Evolutionary conservation across 2,113 vertebrate genomes (phyloP), one percentile per base, ranked within the genome.

Genomic region (Lepidothrix coronata): DNA sequence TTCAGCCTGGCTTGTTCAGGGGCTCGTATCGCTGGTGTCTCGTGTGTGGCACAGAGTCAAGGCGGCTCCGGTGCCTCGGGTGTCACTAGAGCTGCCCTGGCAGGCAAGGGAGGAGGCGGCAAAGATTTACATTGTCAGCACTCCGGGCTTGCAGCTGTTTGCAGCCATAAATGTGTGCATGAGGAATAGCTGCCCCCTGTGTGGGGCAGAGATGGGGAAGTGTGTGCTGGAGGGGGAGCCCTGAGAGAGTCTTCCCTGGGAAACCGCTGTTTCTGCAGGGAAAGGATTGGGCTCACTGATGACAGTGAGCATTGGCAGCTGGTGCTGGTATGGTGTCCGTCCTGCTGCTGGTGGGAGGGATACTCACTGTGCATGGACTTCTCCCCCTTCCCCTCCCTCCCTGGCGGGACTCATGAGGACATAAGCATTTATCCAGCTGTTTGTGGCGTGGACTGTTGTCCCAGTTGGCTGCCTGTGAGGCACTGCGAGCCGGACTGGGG

Each of bases 21-120:
- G 46, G 17, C 55, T 91, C 11, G 3, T 76, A 70, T 66, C 5
- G 4, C 85, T 44, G 85, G 25, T 4, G 43, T 91, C 88, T 91
- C 48, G 72, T 90, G 79, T 4, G 4, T 96, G 96, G 93, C 95
- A 84, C 5, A 0, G 90, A 92, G 85, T 94, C 95, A 92, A 84
- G 79, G 65, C 5, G 1, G 79, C 88, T 90, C 52, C 0, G 3
- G 82, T 88, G 96, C 95, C 68, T 67, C 1, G 51, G 63, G 78
- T 91, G 85, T 94, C 79, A 81, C 95, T 37, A 33, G 93, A 95
- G 91, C 94, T 41, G 66, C 93, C 81, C 89, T 37, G 27, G 85
- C 89, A 95, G 87, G 44, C 71, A 49, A 73, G 54, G 83, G 74
- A 94, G 81, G 95, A 96, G 95, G 94, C 8, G 71, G 93, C 88